Conservation (phyloP, 2,888 invertebrate genomes). For the Athripsodes cinereus region DNA sequence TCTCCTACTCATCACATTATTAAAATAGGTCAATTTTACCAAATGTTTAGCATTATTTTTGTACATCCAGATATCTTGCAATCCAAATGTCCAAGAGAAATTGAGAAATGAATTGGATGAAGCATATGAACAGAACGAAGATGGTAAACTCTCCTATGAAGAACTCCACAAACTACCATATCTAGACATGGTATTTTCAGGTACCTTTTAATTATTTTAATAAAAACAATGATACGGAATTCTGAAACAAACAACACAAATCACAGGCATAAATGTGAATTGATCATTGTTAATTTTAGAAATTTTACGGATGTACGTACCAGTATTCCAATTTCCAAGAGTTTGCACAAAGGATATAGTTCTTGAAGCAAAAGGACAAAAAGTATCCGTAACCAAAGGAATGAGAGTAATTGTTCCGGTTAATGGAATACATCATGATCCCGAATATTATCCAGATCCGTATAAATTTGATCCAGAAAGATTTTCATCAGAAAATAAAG, state of each 20-base stretch:
- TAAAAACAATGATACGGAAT: too few relatives aligned
- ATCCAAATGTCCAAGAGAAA: constrained; percentile 6
- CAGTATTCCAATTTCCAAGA: background rate
- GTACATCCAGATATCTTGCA: constrained; percentile 10
- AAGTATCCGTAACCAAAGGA: background rate
- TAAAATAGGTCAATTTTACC: too few relatives aligned
- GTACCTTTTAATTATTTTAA: constrained; percentile 2
- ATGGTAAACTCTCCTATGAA: constrained; percentile 4
- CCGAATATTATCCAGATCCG: constrained; percentile 2
- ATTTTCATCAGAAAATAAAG: background rate
- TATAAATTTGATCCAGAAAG: constrained; percentile 4
- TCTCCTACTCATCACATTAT: too few relatives aligned
- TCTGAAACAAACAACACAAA: too few relatives aligned
- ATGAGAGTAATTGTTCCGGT: background rate
- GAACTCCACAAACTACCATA: constrained; percentile 5
- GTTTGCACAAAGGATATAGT: constrained; percentile 3
- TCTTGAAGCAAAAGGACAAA: background rate
- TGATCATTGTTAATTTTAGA: background rate
- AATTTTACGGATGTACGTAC: background rate
- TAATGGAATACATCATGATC: background rate
- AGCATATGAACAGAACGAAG: background rate
- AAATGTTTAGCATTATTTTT: too few relatives aligned
- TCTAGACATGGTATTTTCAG: constrained; percentile 13
- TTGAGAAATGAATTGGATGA: constrained; percentile 7
- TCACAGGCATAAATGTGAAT: too few relatives aligned